Evolutionary conservation across 1,140 invertebrate genomes (phyloP).

Genomic region (Drosophila ambigua): DNA sequence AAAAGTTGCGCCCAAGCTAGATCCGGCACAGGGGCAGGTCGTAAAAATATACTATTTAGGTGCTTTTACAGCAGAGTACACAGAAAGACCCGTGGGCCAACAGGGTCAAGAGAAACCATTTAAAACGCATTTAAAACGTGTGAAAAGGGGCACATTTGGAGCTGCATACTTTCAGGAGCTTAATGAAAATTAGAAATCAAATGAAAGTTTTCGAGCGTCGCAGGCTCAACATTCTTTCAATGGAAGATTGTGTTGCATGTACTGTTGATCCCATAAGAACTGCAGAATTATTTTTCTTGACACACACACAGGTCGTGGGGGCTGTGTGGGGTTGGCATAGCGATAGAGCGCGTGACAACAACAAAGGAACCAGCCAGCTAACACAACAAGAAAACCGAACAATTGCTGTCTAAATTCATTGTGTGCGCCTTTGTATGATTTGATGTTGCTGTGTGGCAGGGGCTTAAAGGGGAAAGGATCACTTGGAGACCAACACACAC

Average conservation of each 20-base stretch:
- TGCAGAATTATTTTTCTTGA: conserved; percentile 19
- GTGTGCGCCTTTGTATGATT: conserved; percentile 56
- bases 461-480: conserved; percentile 60
- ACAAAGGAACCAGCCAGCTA: conserved; percentile 41
- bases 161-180: conserved; percentile 23
- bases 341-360: conserved; percentile 37
- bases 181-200: conserved; percentile 19
- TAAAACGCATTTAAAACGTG: conserved; percentile 43
- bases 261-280: conserved; percentile 39
- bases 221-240: background rate
- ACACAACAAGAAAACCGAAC: conserved; percentile 62
- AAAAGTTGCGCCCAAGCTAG: conserved; percentile 1
- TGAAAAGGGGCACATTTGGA: conserved; percentile 34
- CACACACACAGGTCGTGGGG: background rate
- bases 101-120: conserved; percentile 18
- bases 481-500: conserved; percentile 30
- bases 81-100: background rate
- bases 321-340: background rate
- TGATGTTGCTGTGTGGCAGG: conserved; percentile 1
- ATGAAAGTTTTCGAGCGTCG: background rate
- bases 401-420: conserved; percentile 80
- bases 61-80: conserved; percentile 12
- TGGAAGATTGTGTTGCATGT: conserved; percentile 31
- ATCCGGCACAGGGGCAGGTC: background rate
- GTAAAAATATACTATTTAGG: conserved; percentile 38